These are phyloP conservation scores for Caerostris extrusa DNA, from an alignment of 1,140 invertebrate species.

Conservation along the genomic window DNA sequence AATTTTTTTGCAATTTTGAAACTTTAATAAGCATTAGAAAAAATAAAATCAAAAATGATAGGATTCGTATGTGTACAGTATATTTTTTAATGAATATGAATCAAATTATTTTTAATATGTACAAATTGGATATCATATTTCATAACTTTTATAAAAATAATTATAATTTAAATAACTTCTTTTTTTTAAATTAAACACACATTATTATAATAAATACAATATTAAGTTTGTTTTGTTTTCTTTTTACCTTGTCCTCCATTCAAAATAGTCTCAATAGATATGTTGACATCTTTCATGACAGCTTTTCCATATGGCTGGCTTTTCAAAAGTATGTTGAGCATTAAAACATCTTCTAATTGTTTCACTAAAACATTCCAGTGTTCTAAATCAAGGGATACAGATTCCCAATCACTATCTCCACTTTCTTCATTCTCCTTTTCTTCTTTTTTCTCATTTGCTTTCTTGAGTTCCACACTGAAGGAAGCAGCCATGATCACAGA, in stretches of 20 bases:
- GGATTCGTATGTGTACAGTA: too few species aligned
- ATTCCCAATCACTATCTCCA: conserved; percentile 87
- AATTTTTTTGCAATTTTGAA: not conserved
- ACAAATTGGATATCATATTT: too few species aligned
- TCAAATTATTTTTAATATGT: too few species aligned
- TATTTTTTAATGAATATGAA: too few species aligned
- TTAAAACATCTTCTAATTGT: conserved; percentile 93
- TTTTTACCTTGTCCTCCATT: conserved; percentile 88
- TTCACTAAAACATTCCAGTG: conserved; percentile 92
- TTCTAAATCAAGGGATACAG: conserved; percentile 90
- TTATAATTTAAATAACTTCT: too few species aligned
- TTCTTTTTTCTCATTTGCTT: conserved; percentile 11
- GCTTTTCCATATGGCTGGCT: conserved; percentile 85
- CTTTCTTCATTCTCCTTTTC: conserved; percentile 78
- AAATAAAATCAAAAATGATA: too few species aligned
- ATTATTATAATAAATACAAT: too few species aligned
- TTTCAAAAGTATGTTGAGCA: conserved; percentile 85
- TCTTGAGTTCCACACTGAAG: conserved; percentile 64
- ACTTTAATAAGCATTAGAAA: not conserved
- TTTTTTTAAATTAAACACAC: too few species aligned
- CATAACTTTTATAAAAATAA: too few species aligned
- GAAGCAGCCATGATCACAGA: conserved; percentile 79
- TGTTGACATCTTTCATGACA: conserved; percentile 82
- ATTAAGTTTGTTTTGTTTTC: not conserved
- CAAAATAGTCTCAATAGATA: conserved; percentile 89